Evolutionary conservation across 2,888 invertebrate species (phyloP).

Genomic region (Cephus rjabovi): DNA sequence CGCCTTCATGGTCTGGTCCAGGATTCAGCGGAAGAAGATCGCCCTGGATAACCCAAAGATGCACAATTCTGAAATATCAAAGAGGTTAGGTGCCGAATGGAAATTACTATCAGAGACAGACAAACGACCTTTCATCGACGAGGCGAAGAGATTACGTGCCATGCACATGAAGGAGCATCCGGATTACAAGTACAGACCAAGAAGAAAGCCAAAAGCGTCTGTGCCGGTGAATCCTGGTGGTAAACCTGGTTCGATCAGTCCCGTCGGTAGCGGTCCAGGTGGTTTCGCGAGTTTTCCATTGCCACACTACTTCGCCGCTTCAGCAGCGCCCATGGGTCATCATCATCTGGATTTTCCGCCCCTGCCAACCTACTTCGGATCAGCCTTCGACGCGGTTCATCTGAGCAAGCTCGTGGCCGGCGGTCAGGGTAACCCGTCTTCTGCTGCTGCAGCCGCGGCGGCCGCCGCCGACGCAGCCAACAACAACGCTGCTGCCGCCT

Average conservation of each 20-base stretch:
- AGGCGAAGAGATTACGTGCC: conserved; percentile 89
- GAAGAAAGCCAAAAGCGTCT: conserved; percentile 85
- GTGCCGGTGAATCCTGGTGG: conserved; percentile 73
- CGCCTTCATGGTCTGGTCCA: conserved; percentile 98
- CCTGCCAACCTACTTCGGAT: conserved; percentile 80
- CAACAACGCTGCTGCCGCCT: conserved; percentile 64
- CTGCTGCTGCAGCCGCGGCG: conserved; percentile 69
- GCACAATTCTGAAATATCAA: conserved; percentile 92
- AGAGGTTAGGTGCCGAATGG: conserved; percentile 93
- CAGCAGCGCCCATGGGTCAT: conserved; percentile 69
- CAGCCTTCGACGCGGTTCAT: conserved; percentile 77
- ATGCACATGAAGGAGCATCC: conserved; percentile 93
- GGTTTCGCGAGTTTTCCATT: conserved; percentile 75
- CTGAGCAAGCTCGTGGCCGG: conserved; percentile 71
- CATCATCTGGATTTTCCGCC: conserved; percentile 71
- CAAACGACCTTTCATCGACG: conserved; percentile 94
- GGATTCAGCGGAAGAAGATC: conserved; percentile 91
- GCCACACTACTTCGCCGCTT: conserved; percentile 75
- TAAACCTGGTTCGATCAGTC: conserved; percentile 44
- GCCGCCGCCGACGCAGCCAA: conserved; percentile 66
- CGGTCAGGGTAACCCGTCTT: conserved; percentile 56
- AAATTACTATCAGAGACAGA: conserved; percentile 87
- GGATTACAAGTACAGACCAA: conserved; percentile 89
- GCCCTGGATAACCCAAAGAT: conserved; percentile 95
- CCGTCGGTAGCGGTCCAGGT: conserved; percentile 21